phyloP scores from a whole-genome alignment of 2,113 vertebrate genomes.

The Psephotus haematonotus region DNA sequence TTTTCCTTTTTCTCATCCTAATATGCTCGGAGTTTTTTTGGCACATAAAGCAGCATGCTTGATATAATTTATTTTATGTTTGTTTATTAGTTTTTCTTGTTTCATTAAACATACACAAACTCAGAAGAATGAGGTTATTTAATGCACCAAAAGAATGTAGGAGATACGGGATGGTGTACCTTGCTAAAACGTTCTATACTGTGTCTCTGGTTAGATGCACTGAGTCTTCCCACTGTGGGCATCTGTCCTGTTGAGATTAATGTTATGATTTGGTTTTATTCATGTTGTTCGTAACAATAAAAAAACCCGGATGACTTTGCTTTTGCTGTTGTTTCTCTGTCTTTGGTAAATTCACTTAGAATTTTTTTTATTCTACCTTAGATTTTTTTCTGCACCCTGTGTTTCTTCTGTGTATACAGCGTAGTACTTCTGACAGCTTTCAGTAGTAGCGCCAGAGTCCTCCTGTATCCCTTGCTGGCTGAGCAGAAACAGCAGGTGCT shows the following conservation, averaged over 20 bases:
- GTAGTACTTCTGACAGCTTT: neutral
- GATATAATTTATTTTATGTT: neutral
- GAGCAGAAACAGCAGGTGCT: neutral
- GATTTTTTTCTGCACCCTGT: neutral
- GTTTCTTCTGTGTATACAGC: neutral
- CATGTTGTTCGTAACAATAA: neutral
- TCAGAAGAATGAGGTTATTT: neutral
- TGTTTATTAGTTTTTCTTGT: neutral
- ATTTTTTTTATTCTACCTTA: neutral
- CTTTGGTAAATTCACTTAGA: neutral
- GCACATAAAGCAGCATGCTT: neutral
- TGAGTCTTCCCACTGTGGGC: neutral
- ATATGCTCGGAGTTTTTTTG: neutral
- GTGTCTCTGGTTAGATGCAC: neutral
- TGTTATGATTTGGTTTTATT: neutral
- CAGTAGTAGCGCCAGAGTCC: neutral
- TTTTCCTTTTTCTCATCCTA: neutral
- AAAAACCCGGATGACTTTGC: neutral
- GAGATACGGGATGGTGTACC: neutral
- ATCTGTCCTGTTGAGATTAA: neutral
- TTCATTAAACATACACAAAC: neutral
- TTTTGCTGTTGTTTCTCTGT: neutral
- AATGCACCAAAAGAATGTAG: neutral
- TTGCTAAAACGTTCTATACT: neutral
- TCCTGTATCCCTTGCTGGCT: neutral